These are phyloP conservation scores for Ceyx erithaca DNA, from an alignment of 2,797 vertebrate genomes.

Conservation along the genomic window DNA sequence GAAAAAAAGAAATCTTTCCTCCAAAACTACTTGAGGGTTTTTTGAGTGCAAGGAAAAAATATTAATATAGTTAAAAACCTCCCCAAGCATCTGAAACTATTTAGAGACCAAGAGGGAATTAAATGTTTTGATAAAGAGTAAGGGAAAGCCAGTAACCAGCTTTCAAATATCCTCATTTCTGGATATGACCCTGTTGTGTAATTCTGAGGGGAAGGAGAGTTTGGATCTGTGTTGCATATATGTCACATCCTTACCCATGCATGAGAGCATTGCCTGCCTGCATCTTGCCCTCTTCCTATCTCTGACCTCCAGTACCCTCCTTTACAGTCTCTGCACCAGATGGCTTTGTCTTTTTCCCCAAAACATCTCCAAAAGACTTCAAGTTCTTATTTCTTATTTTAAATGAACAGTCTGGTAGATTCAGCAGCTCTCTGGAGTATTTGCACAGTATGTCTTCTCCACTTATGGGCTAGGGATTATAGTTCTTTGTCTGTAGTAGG, in stretches of 20 bases:
- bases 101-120: constrained; percentile 12
- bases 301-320: neutral
- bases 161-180: constrained; percentile 14
- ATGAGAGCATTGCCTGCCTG: neutral
- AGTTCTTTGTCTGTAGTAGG: neutral
- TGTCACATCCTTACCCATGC: neutral
- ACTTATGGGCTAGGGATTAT: neutral
- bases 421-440: neutral
- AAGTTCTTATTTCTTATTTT: neutral
- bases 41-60: neutral
- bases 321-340: neutral
- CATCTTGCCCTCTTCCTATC: neutral
- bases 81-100: constrained; percentile 1
- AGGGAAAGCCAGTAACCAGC: neutral
- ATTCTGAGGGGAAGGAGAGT: neutral
- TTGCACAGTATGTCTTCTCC: neutral
- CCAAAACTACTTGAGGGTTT: neutral
- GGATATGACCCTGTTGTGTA: neutral
- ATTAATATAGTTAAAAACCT: neutral
- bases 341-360: neutral
- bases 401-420: neutral
- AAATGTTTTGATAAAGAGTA: neutral
- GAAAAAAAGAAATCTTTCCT: neutral
- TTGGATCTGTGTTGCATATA: neutral
- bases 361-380: neutral